Evolutionary conservation across 1,140 invertebrate genomes (phyloP).

Genomic region (Rhizoglyphus robini): DNA sequence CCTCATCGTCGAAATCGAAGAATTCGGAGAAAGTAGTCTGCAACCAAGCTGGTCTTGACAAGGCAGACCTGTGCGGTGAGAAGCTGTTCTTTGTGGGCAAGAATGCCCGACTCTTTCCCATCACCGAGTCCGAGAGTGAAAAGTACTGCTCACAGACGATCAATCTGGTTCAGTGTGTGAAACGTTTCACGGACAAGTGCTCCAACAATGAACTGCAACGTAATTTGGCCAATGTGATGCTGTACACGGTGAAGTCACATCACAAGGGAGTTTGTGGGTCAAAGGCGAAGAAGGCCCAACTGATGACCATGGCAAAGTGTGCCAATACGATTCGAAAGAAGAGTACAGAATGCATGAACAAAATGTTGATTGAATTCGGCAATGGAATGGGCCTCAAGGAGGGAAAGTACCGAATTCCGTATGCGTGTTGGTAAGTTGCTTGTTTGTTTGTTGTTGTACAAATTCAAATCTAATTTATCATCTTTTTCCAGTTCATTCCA

Average conservation of each 20-base stretch:
- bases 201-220: background rate
- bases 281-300: background rate
- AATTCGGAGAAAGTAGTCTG: too few relatives aligned
- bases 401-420: background rate
- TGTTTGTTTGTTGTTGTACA: background rate
- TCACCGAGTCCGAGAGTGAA: background rate
- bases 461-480: background rate
- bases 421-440: slow-evolving; percentile 17
- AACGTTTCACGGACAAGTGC: slow-evolving; percentile 4
- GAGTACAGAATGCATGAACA: background rate
- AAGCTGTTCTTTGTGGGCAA: slow-evolving; percentile 19
- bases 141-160: slow-evolving; percentile 5
- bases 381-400: background rate
- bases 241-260: slow-evolving; percentile 6
- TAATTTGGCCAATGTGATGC: slow-evolving; percentile 16
- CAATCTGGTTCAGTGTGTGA: slow-evolving; percentile 11
- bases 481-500: slow-evolving; percentile 6
- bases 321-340: slow-evolving; percentile 7
- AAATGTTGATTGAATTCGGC: slow-evolving; percentile 9
- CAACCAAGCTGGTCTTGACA: background rate
- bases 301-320: background rate
- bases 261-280: background rate
- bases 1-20: too few relatives aligned
- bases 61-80: slow-evolving; percentile 10
- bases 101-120: slow-evolving; percentile 10